Conservation (phyloP, 2,113 vertebrate genomes). For the Cynocephalus volans region DNA sequence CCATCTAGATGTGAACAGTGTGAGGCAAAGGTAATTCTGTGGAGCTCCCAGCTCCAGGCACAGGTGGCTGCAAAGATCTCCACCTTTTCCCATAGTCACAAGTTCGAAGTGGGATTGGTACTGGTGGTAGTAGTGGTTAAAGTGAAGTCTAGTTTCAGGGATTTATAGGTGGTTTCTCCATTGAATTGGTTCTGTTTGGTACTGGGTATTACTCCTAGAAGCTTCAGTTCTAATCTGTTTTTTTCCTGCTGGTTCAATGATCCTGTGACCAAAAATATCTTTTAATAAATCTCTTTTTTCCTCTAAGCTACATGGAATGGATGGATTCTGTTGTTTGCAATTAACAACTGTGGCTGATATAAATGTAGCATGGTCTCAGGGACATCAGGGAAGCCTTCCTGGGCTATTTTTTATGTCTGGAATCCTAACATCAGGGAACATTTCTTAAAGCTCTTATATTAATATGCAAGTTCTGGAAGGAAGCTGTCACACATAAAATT, state of each 20-base stretch:
- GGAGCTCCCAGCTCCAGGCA: not conserved
- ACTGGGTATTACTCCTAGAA: not conserved
- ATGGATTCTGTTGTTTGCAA: not conserved
- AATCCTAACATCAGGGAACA: not conserved
- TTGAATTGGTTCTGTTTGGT: not conserved
- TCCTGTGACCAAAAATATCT: not conserved
- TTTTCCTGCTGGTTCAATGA: not conserved
- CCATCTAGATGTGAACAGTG: not conserved
- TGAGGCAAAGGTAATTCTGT: not conserved
- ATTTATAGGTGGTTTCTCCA: not conserved
- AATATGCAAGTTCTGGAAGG: not conserved
- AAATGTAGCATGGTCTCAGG: not conserved
- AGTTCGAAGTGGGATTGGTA: not conserved
- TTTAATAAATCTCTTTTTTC: not conserved
- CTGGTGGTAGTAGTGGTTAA: not conserved
- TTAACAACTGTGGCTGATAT: not conserved
- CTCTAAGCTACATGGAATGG: not conserved
- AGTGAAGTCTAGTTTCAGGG: not conserved
- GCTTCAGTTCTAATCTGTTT: not conserved
- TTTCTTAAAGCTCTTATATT: not conserved
- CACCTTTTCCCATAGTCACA: not conserved
- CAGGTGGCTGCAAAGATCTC: too few relatives aligned
- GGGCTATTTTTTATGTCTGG: not conserved
- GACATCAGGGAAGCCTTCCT: not conserved
- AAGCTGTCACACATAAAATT: not conserved